A percentile compares a stretch with the other conserved stretches of the same genome.
Conservation (phyloP, 1,140 invertebrate genomes). For the Ips nitidus region DNA sequence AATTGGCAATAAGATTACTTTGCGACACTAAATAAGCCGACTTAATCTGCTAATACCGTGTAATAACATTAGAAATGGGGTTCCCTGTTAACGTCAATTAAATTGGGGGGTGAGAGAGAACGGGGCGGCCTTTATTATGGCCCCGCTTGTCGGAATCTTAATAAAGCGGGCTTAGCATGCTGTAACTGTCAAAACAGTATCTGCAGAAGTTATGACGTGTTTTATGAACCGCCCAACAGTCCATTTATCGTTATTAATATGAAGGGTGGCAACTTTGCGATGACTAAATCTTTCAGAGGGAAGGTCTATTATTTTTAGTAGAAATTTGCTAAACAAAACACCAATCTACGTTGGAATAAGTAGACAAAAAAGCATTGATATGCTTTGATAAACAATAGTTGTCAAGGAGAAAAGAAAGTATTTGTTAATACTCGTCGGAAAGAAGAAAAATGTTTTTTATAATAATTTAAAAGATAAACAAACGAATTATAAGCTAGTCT, state of each 20-base stretch:
- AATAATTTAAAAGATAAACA: no score
- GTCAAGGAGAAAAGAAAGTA: no score
- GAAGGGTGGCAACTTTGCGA: neutral
- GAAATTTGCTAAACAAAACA: no score
- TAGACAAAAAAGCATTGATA: no score
- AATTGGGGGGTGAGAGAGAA: slow-evolving; percentile 17
- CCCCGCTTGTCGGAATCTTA: slow-evolving; percentile 17
- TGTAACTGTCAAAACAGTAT: slow-evolving; percentile 26
- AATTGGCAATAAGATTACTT: slow-evolving; percentile 44
- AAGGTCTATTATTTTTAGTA: no score
- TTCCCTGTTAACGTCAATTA: slow-evolving; percentile 33
- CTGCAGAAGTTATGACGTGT: slow-evolving; percentile 20
- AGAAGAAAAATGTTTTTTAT: no score
- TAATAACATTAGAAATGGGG: slow-evolving; percentile 42
- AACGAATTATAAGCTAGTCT: no score
- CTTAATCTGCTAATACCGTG: slow-evolving; percentile 43
- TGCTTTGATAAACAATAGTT: no score
- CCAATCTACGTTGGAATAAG: no score
- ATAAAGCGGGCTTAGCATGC: slow-evolving; percentile 25
- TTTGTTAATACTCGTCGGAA: no score
- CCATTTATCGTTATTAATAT: slow-evolving; percentile 15
- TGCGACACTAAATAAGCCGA: slow-evolving; percentile 43
- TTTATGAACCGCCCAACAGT: slow-evolving; percentile 15
- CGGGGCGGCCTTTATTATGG: slow-evolving; percentile 20
- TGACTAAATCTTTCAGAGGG: no score